These are phyloP conservation scores for Chrosomus eos DNA, from an alignment of 2,797 vertebrate species.

Conservation along the genomic window DNA sequence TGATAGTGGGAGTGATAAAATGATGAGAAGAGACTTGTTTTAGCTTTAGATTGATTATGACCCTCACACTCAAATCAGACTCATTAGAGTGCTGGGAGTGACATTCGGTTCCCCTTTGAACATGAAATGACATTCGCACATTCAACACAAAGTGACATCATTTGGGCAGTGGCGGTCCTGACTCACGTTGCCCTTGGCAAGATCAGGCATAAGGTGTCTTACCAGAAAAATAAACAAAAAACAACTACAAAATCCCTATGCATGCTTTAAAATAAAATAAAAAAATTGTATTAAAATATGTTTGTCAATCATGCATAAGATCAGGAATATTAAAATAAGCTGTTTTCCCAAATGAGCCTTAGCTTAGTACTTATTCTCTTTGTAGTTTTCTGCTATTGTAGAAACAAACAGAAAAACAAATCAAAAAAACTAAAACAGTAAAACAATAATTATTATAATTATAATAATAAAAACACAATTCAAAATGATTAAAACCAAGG, in stretches of 20 bases:
- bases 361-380: background rate
- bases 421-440: too few relatives aligned
- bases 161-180: background rate
- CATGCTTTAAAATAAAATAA: background rate
- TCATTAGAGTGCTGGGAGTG: constrained; percentile 20
- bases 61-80: constrained; percentile 38
- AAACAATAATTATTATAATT: background rate
- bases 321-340: background rate
- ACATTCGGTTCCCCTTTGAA: constrained; percentile 20
- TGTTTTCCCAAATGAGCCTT: background rate
- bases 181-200: background rate
- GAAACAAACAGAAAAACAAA: background rate
- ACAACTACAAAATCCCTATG: background rate
- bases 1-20: constrained; percentile 32
- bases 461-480: background rate
- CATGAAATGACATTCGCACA: background rate
- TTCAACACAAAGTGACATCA: background rate
- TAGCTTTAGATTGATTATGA: constrained; percentile 44
- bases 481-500: background rate
- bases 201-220: background rate
- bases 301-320: background rate
- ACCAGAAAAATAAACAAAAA: background rate
- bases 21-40: constrained; percentile 41
- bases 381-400: background rate
- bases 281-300: background rate